These are phyloP conservation scores for Actinernus sp. DNA, from an alignment of 92 coral and sea anemone genomes.

Conservation along the genomic window DNA sequence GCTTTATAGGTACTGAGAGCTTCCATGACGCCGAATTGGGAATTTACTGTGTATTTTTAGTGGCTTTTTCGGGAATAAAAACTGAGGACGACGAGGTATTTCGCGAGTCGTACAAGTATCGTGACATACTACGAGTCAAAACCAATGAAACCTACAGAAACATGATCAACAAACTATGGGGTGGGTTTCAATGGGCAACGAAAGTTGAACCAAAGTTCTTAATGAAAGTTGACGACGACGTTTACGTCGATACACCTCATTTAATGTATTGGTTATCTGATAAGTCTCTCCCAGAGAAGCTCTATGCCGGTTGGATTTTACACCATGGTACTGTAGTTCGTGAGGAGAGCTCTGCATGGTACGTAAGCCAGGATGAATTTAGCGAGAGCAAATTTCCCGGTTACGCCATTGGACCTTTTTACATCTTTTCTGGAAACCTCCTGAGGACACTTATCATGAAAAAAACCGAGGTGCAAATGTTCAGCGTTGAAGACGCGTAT, in stretches of 20 bases:
- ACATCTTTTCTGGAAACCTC: neutral
- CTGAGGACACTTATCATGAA: neutral
- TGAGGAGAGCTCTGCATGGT: neutral
- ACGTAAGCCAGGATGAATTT: neutral
- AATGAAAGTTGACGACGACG: conserved; percentile 3
- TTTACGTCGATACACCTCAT: neutral
- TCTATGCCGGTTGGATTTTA: neutral
- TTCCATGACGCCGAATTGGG: conserved; percentile 1
- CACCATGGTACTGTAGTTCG: neutral
- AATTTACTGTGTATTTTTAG: conserved; percentile 31
- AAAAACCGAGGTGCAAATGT: neutral
- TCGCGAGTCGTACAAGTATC: conserved; percentile 5
- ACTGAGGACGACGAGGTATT: conserved; percentile 10
- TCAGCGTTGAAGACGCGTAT: neutral
- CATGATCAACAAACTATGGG: neutral
- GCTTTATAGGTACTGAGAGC: conserved; percentile 4
- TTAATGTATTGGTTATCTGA: neutral
- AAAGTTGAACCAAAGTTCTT: neutral
- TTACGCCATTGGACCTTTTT: neutral
- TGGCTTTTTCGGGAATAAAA: conserved; percentile 10
- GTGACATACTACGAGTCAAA: neutral
- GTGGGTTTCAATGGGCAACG: neutral
- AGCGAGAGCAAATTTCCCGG: neutral
- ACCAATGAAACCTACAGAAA: neutral
- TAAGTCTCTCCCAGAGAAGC: neutral